Evolutionary conservation across 2,888 invertebrate genomes (phyloP), one percentile per base, ranked within the genome.

Genomic region (Parnassius mnemosyne): DNA sequence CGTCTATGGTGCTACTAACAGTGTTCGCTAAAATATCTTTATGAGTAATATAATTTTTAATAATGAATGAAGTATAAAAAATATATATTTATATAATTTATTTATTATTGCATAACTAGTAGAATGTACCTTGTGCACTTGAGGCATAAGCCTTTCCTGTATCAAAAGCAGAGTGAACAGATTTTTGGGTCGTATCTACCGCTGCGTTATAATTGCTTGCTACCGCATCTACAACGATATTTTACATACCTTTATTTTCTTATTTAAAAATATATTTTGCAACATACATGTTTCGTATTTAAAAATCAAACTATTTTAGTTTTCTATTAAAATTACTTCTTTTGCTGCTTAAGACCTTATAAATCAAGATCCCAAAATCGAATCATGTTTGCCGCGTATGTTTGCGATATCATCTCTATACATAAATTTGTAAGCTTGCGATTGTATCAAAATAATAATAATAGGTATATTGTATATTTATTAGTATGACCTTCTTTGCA

Each of bases 121-220:
- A 25, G 25, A 5, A 20, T 20, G 7, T 70, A 73, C 73, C 73
- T 71, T 78, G 77, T 3, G 78, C 77, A 64, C 69, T 70, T 59
- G 73, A 71, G 51, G 71, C 72, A 64, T 65, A 68, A 43, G 66
- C 63, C 68, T 74, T 71, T 53, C 73, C 69, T 49, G 69, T 65
- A 58, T 73, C 76, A 43, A 77, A 69, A 7, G 80, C 80, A 43
- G 78, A 72, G 57, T 80, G 76, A 20, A 80, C 81, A 9, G 76
- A 74, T 64, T 77, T 78, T 69, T 80, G 79, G 34, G 81, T 71
- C 50, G 65, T 68, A 58, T 77, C 74, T 60, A 74, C 71, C 42
- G 73, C 71, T 43, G 62, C 65, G 52, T 63, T 66, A 44, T 72
- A 61, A 60, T 74, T 64, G 57, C 65, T 72, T 42, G 74, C 65